Evolutionary conservation across 37 sponge, comb jelly and placozoan species (phyloP).

Genomic region (Diacarnus erythraeanus): DNA sequence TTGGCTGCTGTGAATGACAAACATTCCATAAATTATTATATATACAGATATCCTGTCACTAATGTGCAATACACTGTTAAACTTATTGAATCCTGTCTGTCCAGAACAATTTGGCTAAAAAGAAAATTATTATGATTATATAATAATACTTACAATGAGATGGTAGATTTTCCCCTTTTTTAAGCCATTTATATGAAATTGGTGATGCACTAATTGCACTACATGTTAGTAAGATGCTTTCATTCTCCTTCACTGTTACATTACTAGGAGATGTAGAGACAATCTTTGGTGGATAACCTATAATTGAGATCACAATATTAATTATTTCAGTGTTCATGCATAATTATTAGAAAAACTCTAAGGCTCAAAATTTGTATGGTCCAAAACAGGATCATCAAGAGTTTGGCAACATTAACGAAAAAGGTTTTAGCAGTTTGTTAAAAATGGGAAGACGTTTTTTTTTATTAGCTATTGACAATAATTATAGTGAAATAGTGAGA

Average conservation of each 20-base stretch:
- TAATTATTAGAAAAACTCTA: too few species aligned
- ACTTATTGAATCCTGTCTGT: too few species aligned
- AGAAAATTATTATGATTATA: background rate
- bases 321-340: too few species aligned
- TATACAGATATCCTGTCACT: too few species aligned
- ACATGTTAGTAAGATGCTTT: slow-evolving; percentile 14
- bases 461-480: too few species aligned
- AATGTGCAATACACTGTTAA: background rate
- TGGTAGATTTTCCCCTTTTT: slow-evolving; percentile 18
- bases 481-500: too few species aligned
- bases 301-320: background rate
- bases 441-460: too few species aligned
- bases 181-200: slow-evolving; percentile 35
- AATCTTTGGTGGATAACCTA: background rate
- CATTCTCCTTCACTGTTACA: background rate
- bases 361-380: too few species aligned
- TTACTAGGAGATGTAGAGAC: slow-evolving; percentile 25
- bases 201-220: background rate
- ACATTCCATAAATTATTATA: too few species aligned
- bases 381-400: too few species aligned
- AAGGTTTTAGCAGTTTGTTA: too few species aligned
- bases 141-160: slow-evolving; percentile 13
- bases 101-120: background rate
- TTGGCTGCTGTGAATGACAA: background rate
- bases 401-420: too few species aligned